phyloP scores from a whole-genome alignment of 2,888 invertebrate genomes.

The Stenurella melanura region DNA sequence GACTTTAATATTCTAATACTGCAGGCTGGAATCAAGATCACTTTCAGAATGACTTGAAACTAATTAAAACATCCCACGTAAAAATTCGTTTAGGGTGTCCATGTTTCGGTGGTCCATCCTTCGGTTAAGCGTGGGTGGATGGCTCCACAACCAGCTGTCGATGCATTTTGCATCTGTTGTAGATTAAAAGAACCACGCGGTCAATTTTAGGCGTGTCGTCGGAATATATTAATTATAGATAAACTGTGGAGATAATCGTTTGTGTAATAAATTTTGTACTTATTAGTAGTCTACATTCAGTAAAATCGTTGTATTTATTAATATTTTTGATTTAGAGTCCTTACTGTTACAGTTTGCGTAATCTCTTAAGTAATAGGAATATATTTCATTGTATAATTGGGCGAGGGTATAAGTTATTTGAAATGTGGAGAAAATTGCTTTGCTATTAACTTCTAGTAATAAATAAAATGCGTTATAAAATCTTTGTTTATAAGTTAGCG shows the following conservation, averaged over 20 bases:
- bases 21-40: neutral
- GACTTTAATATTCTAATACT: too few species aligned
- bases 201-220: conserved; percentile 47
- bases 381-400: neutral
- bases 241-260: conserved; percentile 13
- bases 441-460: too few species aligned
- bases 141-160: conserved; percentile 34
- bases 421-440: too few species aligned
- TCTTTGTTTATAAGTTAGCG: too few species aligned
- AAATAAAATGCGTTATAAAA: too few species aligned
- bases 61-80: neutral
- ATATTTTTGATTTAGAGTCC: neutral
- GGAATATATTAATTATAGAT: conserved; percentile 40
- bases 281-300: neutral
- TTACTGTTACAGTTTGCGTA: neutral
- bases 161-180: conserved; percentile 38
- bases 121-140: conserved; percentile 24
- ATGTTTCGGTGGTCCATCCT: neutral
- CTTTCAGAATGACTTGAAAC: conserved; percentile 10
- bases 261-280: neutral
- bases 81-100: neutral
- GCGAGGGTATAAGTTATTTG: too few species aligned
- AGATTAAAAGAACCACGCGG: conserved; percentile 32
- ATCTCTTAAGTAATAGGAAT: neutral
- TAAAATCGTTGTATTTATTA: neutral